Base-by-base conservation (phyloP, 1,140 invertebrate genomes). In the Lepidotrigona ventralis region DNA sequence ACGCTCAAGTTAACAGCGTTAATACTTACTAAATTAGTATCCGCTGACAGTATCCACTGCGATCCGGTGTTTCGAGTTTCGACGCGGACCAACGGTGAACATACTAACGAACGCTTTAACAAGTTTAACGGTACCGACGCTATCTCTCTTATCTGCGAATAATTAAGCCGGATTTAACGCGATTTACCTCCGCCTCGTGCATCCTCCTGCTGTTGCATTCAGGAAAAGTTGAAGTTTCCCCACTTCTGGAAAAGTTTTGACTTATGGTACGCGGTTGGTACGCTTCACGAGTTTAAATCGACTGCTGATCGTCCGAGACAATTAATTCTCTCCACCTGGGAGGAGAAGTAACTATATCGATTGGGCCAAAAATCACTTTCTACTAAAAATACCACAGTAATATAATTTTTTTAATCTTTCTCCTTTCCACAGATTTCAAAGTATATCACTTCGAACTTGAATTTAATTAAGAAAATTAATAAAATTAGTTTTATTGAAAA, bases 111-210 rank as follows among this genome's bases (percentile, higher is more conserved):
- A 46, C 66, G 54, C 64, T 86, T 79, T 78, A 60, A 26, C 83
- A 86, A 86, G 60, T 58, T 56, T 60, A 86, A 76, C 71, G 39
- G 70, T 70, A 70, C 63, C 75, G 17, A 26, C n/a, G n/a, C 39
- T 46, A 46, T 64, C 63, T 86, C 78, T 80, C 76, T 83, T 81
- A 86, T 87, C 84, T 63, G 78, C 46, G 85, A 75, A 46, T 79
- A 87, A 86, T 87, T 83, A 63, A 33, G 53, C 58, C 33, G 74
- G 64, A 73, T 81, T 80, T 73, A 39, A 63, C 23, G 19, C 33
- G 56, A 63, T 46, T 63, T 29, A 23, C 8, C 12, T 29, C 9
- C 17, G 6, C 39, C 33, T 39, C 29, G 54, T 12, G 33, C 56
- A 29, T 33, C 56, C 39, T 54, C 56, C 39, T 54, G 53, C 0